Evolutionary conservation across 1,140 invertebrate species (phyloP).

Genomic region (Psix sp.): DNA sequence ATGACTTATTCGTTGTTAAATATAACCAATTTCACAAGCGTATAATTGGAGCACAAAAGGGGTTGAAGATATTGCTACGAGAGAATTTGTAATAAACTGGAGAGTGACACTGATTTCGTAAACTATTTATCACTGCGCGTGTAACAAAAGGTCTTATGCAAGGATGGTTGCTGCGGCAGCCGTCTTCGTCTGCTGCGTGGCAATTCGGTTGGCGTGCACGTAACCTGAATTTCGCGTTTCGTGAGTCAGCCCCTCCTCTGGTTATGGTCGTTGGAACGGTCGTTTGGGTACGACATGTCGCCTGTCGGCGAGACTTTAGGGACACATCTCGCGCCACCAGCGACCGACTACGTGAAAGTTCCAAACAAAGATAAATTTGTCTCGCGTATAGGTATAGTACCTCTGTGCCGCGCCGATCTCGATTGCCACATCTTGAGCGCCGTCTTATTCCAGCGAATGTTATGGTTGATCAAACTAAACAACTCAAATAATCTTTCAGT

Average conservation of each 20-base stretch:
- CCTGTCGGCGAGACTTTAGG: constrained; percentile 59
- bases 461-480: too few relatives aligned
- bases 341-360: constrained; percentile 69
- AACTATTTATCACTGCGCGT: constrained; percentile 48
- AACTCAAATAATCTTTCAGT: too few relatives aligned
- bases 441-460: too few relatives aligned
- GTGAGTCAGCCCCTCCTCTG: constrained; percentile 48
- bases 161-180: constrained; percentile 35
- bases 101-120: constrained; percentile 46
- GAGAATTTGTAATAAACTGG: constrained; percentile 21
- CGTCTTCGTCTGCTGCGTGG: constrained; percentile 27
- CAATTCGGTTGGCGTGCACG: constrained; percentile 32
- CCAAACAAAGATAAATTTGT: constrained; percentile 74
- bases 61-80: constrained; percentile 17
- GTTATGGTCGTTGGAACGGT: constrained; percentile 44
- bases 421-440: constrained; percentile 68
- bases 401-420: constrained; percentile 39
- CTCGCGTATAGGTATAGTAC: constrained; percentile 58
- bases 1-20: too few relatives aligned
- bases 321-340: constrained; percentile 52
- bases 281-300: constrained; percentile 62
- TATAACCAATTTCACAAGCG: too few relatives aligned
- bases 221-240: constrained; percentile 60
- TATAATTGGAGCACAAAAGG: too few relatives aligned
- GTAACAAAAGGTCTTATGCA: constrained; percentile 58